Evolutionary conservation across 1,140 invertebrate genomes (phyloP).

Genomic region (Babylonia areolata): DNA sequence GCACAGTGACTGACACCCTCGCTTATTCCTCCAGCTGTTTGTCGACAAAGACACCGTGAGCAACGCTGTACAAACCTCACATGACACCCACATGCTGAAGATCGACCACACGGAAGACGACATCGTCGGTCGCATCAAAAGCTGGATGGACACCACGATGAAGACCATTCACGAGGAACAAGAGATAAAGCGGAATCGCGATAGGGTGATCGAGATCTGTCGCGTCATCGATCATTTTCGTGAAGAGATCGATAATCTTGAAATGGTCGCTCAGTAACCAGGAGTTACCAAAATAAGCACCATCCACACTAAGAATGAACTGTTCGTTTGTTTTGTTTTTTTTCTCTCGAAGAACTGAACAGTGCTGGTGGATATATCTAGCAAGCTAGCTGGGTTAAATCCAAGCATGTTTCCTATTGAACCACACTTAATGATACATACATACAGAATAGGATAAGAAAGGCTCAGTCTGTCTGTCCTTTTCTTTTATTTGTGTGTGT

Average conservation of each 20-base stretch:
- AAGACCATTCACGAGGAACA: constrained; percentile 77
- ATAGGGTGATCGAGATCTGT: constrained; percentile 87
- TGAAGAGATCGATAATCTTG: constrained; percentile 80
- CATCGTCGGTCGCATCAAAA: constrained; percentile 81
- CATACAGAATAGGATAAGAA: too few relatives aligned
- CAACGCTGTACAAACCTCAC: constrained; percentile 83
- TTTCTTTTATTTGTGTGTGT: too few relatives aligned
- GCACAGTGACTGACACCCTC: not conserved
- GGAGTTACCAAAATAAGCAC: too few relatives aligned
- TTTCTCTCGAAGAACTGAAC: too few relatives aligned
- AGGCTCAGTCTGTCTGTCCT: too few relatives aligned
- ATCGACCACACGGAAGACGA: constrained; percentile 87
- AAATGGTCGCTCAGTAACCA: constrained; percentile 42
- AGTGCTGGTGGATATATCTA: too few relatives aligned
- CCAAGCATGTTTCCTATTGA: too few relatives aligned
- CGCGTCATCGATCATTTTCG: constrained; percentile 85
- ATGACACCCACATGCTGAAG: constrained; percentile 82
- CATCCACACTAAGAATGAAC: too few relatives aligned
- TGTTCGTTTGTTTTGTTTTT: too few relatives aligned
- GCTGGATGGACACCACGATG: constrained; percentile 80
- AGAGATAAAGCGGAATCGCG: constrained; percentile 84
- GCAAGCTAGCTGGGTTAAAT: too few relatives aligned
- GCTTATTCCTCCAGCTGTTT: constrained; percentile 78
- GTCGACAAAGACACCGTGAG: constrained; percentile 84
- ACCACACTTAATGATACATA: too few relatives aligned